Evolutionary conservation across 1,140 invertebrate species (phyloP), one percentile per base, ranked within the genome.

Genomic region (Drosophila saltans): DNA sequence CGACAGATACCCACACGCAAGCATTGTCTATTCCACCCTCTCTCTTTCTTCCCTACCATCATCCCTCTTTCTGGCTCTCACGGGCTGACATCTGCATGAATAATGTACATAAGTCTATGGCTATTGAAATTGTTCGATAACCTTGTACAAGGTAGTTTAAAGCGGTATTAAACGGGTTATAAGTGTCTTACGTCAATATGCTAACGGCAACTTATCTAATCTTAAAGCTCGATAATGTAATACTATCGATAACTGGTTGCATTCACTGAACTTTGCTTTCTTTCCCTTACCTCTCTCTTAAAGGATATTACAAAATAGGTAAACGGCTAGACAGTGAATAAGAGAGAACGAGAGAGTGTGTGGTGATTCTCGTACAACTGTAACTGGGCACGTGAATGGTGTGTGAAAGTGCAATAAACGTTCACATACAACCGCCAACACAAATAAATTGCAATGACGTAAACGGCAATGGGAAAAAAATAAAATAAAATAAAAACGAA

Each of bases 381-480:
- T 76, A 85, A 85, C 66, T 63, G 80, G 60, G 83, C 83, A 89
- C 84, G 83, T 89, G 83, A 88, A 88, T 88, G 72, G 80, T 86
- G 83, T 88, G 84, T 88, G 84, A 83, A 88, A 88, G 83, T 88
- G 83, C 84, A 88, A 88, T 88, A 88, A 88, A 89, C 83, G 84
- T 72, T 70, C 77, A 70, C 52, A 68, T 59, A 16, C 61, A 59
- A 43, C 48, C 65, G 68, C 48, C 71, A 81, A 73, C 66, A 73
- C 64, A 89, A 86, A 83, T 88, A 78, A 89, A 78, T 83, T 88
- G 84, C 83, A 75, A 88, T 88, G 83, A 88, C 83, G 83, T 88
- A 89, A 72, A 73, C 74, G 52, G 72, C 68, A 33, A 69, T 57
- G 67, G 63, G 55, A 64, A 16, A 48, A 62, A 68, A 65, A 52